These are phyloP conservation scores for Aphaenogaster ashmeadi DNA, from an alignment of 1,140 invertebrate species.

Conservation along the genomic window DNA sequence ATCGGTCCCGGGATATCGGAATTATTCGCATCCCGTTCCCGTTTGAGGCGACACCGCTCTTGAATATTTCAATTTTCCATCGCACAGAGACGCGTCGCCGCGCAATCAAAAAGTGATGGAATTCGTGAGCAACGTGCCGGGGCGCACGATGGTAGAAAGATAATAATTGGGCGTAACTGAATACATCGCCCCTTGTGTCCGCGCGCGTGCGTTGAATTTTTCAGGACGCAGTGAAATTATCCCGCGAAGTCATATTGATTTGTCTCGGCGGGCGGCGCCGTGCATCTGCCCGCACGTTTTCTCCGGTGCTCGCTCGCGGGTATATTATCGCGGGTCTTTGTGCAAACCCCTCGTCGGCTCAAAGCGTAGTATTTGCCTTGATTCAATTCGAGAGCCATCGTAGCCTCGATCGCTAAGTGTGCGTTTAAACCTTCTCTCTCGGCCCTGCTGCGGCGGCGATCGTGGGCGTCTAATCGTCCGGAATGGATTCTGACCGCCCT, in stretches of 20 bases:
- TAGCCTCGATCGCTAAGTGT: conserved; percentile 38
- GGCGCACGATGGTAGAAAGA: not conserved
- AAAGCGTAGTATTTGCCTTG: conserved; percentile 52
- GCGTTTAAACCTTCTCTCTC: conserved; percentile 19
- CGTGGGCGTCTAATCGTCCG: conserved; percentile 34
- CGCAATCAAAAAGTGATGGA: conserved; percentile 58
- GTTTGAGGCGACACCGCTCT: conserved; percentile 38
- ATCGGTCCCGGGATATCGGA: conserved; percentile 26
- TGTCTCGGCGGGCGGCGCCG: not conserved
- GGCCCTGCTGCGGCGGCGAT: not conserved
- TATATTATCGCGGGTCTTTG: conserved; percentile 38
- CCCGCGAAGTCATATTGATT: conserved; percentile 23
- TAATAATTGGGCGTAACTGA: conserved; percentile 61
- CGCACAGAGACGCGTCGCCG: conserved; percentile 41
- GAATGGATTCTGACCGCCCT: conserved; percentile 47
- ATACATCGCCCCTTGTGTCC: conserved; percentile 8
- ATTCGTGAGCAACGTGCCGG: conserved; percentile 46
- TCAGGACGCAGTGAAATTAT: conserved; percentile 10
- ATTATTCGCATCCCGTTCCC: conserved; percentile 46
- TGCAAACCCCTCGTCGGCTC: conserved; percentile 36
- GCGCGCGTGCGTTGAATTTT: conserved; percentile 46
- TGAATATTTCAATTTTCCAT: conserved; percentile 63
- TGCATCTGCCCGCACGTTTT: not conserved
- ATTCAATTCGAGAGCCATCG: conserved; percentile 57
- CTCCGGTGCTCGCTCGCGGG: not conserved